phyloP scores from a whole-genome alignment of 2,888 invertebrate genomes.

The Ptycholaimellus sp. region DNA sequence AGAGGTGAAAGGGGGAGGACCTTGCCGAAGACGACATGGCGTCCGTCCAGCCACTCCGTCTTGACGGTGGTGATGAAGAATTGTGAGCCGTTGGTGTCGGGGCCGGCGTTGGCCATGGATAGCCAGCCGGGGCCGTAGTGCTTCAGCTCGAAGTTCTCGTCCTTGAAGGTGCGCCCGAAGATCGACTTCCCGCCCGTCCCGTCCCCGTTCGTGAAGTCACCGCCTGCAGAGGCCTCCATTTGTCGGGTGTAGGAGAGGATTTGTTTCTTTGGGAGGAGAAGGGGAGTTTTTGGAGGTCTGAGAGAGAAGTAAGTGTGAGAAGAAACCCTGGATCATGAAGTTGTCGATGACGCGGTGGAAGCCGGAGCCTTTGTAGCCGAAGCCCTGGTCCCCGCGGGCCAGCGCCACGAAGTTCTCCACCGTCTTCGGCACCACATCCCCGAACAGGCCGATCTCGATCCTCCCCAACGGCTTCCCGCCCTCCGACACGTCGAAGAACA shows the following conservation, averaged over 20 bases:
- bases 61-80: slow-evolving; percentile 71
- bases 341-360: slow-evolving; percentile 65
- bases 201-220: slow-evolving; percentile 26
- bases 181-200: slow-evolving; percentile 25
- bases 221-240: slow-evolving; percentile 15
- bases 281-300: no score
- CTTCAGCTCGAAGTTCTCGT: slow-evolving; percentile 11
- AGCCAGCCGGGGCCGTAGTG: slow-evolving; percentile 42
- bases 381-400: slow-evolving; percentile 35
- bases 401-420: slow-evolving; percentile 60
- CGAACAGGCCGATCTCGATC: slow-evolving; percentile 60
- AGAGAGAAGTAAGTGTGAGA: no score
- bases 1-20: no score
- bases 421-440: slow-evolving; percentile 55
- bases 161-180: slow-evolving; percentile 20
- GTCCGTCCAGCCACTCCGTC: slow-evolving; percentile 64
- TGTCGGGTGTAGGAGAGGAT: no score
- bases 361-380: slow-evolving; percentile 45
- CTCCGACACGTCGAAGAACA: slow-evolving; percentile 52
- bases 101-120: slow-evolving; percentile 58
- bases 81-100: slow-evolving; percentile 73
- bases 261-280: no score
- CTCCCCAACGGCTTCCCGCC: slow-evolving; percentile 47
- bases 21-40: slow-evolving; percentile 64
- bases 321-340: slow-evolving; percentile 70